These are phyloP conservation scores for Euleptes europaea DNA, from an alignment of 2,113 vertebrate species.

Conservation along the genomic window DNA sequence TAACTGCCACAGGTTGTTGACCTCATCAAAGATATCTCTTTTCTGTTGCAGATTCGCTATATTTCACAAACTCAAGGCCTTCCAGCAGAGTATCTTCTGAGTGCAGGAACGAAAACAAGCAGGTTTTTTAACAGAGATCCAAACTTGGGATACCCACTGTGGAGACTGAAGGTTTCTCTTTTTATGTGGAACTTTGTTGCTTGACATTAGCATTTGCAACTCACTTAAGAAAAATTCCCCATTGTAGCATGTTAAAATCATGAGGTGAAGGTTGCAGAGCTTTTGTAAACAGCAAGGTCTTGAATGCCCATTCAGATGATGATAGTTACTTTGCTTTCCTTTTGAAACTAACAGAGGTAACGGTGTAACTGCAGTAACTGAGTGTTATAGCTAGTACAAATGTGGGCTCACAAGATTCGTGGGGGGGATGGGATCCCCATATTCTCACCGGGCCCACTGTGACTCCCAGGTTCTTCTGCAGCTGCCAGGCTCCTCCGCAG, in stretches of 20 bases:
- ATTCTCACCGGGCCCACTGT: too few species aligned
- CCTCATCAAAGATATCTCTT: conserved; percentile 43
- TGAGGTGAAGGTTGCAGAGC: not conserved
- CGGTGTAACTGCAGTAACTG: conserved; percentile 13
- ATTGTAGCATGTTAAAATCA: not conserved
- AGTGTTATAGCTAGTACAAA: not conserved
- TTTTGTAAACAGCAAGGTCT: conserved; percentile 1
- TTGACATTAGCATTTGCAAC: not conserved
- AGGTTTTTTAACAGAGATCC: conserved; percentile 98
- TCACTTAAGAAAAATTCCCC: not conserved
- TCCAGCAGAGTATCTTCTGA: conserved; percentile 96
- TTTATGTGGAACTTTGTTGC: not conserved
- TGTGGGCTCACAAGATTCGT: too few species aligned
- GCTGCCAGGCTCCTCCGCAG: too few species aligned
- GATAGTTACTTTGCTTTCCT: not conserved
- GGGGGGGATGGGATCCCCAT: too few species aligned
- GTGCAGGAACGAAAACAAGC: conserved; percentile 96
- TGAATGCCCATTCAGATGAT: not conserved
- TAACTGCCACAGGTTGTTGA: not conserved
- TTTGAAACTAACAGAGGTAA: not conserved
- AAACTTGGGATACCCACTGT: conserved; percentile 93
- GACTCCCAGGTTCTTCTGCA: too few species aligned
- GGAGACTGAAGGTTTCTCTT: conserved; percentile 91
- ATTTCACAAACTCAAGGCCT: conserved; percentile 98
- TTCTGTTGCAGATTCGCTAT: conserved; percentile 88